A percentile compares a stretch with the other conserved stretches of the same genome.
Conservation (phyloP, 2,113 vertebrate genomes). For the Mus spicilegus region DNA sequence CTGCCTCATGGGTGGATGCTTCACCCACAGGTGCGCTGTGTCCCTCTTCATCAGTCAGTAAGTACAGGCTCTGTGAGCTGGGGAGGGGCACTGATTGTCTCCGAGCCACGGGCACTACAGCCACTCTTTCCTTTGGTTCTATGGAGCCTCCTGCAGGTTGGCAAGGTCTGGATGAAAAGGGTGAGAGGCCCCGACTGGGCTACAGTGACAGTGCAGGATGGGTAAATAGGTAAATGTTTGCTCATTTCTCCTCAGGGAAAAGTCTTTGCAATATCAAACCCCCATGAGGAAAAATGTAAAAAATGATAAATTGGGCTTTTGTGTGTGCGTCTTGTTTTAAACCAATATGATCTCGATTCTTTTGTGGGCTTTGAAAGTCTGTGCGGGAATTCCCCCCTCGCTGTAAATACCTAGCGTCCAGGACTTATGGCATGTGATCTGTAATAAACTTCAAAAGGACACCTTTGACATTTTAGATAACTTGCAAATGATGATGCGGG, state of each 20-base stretch:
- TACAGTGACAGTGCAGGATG: not conserved
- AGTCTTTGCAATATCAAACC: not conserved
- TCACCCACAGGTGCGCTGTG: not conserved
- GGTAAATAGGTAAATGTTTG: constrained; percentile 72
- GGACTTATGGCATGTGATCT: constrained; percentile 94
- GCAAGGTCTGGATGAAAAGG: not conserved
- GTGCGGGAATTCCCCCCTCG: constrained; percentile 78
- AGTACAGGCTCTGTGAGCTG: not conserved
- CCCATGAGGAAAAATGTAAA: constrained; percentile 67
- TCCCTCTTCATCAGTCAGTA: not conserved
- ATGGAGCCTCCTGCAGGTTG: not conserved
- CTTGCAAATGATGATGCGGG: constrained; percentile 98
- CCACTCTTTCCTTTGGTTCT: not conserved
- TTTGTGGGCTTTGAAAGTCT: constrained; percentile 86
- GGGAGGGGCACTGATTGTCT: not conserved
- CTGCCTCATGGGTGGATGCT: not conserved
- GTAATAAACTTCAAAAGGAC: constrained; percentile 98
- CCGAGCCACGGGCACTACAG: not conserved
- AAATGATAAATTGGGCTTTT: constrained; percentile 80
- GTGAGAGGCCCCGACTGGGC: constrained; percentile 44
- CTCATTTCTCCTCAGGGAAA: constrained; percentile 54
- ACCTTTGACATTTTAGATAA: constrained; percentile 99
- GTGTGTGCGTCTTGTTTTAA: constrained; percentile 83
- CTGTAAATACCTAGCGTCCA: constrained; percentile 91
- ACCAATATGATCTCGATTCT: constrained; percentile 85